Evolutionary conservation across 2,113 vertebrate species (phyloP).

Genomic region (Microtus oregoni): DNA sequence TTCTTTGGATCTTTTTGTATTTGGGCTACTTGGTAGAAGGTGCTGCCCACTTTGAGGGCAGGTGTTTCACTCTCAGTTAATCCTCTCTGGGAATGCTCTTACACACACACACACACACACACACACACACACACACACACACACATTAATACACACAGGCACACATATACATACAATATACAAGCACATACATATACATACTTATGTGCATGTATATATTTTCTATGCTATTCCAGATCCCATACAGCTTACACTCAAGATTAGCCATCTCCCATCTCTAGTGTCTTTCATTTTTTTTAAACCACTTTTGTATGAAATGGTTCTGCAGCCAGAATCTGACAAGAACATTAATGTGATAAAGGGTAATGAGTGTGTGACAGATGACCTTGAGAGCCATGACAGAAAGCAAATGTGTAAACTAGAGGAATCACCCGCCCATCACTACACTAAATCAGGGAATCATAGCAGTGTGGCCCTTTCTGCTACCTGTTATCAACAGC

Average conservation of each 20-base stretch:
- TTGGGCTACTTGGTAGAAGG: background rate
- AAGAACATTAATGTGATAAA: conserved; percentile 21
- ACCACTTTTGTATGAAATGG: background rate
- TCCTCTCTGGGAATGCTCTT: background rate
- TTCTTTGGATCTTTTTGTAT: background rate
- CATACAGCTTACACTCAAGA: background rate
- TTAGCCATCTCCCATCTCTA: background rate
- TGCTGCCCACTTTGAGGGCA: background rate
- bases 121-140: background rate
- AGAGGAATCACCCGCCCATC: background rate
- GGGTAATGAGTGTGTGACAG: background rate
- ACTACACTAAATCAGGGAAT: background rate
- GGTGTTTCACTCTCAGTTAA: background rate
- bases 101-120: background rate
- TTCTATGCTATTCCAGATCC: background rate
- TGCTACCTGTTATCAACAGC: background rate
- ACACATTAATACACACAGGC: background rate
- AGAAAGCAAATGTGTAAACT: background rate
- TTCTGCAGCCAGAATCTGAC: background rate
- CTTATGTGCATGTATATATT: background rate
- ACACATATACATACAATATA: background rate
- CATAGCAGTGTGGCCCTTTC: background rate
- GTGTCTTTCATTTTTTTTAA: background rate
- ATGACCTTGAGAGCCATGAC: background rate
- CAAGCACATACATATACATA: background rate